Conservation (phyloP, 2,888 invertebrate genomes). For the Lottia scabra region DNA sequence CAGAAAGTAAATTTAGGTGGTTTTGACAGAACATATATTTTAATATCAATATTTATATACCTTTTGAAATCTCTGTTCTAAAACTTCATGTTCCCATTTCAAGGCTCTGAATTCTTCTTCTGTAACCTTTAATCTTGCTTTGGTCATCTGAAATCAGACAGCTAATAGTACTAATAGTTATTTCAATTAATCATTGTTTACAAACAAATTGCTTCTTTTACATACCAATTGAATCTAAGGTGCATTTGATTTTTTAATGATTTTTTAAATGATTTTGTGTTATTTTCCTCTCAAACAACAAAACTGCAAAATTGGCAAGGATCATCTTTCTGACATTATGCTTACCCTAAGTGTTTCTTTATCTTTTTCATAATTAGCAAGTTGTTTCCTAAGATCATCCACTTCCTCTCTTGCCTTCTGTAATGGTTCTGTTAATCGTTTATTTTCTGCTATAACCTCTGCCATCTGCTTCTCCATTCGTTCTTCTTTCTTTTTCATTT, state of each 20-base stretch:
- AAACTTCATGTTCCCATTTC: conserved; percentile 71
- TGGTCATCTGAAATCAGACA: conserved; percentile 72
- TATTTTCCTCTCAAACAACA: background rate
- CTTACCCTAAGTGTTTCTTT: conserved; percentile 76
- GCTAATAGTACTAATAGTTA: too few relatives aligned
- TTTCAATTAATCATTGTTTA: too few relatives aligned
- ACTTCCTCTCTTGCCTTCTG: conserved; percentile 78
- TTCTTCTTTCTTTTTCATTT: conserved; percentile 78
- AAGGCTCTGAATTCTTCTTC: conserved; percentile 72
- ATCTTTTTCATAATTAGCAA: conserved; percentile 88
- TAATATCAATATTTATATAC: conserved; percentile 60
- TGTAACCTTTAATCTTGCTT: conserved; percentile 68
- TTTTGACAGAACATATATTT: background rate
- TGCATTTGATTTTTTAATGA: too few relatives aligned
- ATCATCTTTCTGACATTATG: background rate
- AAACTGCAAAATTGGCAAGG: too few relatives aligned
- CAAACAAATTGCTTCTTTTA: too few relatives aligned
- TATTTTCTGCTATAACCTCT: conserved; percentile 81
- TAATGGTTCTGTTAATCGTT: conserved; percentile 80
- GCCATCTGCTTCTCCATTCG: conserved; percentile 78
- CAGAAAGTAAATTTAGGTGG: background rate
- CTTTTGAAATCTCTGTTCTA: conserved; percentile 84
- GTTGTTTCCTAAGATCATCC: conserved; percentile 79
- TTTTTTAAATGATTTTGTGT: too few relatives aligned
- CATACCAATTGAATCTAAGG: too few relatives aligned